These are phyloP conservation scores for Erebia epiphron DNA, from an alignment of 2,888 invertebrate genomes.

Conservation along the genomic window DNA sequence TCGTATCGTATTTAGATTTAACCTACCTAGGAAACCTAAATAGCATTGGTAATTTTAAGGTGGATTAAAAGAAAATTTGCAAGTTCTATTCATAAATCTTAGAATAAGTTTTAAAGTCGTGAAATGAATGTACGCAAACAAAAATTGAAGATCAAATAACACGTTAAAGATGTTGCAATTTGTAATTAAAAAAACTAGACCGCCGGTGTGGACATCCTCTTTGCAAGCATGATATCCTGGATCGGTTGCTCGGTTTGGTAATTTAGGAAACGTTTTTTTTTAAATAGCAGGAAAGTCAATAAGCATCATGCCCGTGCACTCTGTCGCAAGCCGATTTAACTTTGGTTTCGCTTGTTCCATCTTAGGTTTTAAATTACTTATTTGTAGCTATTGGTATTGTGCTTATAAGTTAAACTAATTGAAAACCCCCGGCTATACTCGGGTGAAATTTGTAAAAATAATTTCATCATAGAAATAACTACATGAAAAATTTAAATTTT, in stretches of 20 bases:
- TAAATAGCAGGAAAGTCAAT: background rate
- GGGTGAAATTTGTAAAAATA: no score
- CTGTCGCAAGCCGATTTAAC: background rate
- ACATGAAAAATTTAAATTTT: no score
- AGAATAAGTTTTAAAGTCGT: background rate
- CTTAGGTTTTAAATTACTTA: background rate
- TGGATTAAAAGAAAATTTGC: background rate
- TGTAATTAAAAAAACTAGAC: background rate
- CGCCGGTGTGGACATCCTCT: background rate
- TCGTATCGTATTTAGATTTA: no score
- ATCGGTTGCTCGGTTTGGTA: background rate
- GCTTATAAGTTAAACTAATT: no score
- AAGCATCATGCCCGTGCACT: background rate
- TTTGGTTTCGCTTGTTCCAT: background rate
- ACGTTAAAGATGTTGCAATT: background rate
- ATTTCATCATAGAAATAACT: no score
- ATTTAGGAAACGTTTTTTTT: slow-evolving; percentile 4
- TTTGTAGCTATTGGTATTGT: background rate
- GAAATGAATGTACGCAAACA: background rate
- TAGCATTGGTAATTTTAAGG: background rate
- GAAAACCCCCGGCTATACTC: no score
- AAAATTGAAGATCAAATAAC: background rate
- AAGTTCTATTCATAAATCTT: background rate
- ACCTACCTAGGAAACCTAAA: no score
- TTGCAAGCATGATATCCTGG: background rate